Percentiles rank a stretch among this genome's conserved stretches.
phyloP scores from a whole-genome alignment of 2,113 vertebrate species.

The Xenus cinereus region DNA sequence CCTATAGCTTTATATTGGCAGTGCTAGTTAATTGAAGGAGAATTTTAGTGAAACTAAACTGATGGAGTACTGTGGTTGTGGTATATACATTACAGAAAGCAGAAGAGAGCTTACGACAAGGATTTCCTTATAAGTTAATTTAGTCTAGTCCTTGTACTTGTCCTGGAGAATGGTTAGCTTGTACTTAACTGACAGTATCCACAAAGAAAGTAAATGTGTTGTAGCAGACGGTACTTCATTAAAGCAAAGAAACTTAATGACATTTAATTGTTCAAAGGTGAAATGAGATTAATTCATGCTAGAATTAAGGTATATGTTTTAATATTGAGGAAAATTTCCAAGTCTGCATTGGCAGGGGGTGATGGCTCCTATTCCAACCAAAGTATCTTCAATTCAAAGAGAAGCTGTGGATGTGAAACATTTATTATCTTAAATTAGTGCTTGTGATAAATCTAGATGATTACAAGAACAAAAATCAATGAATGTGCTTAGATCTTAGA shows the following conservation, averaged over 20 bases:
- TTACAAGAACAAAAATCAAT: neutral
- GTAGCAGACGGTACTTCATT: neutral
- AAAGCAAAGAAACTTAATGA: neutral
- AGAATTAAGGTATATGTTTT: neutral
- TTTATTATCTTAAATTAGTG: neutral
- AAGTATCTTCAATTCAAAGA: neutral
- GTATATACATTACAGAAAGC: neutral
- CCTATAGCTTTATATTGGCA: neutral
- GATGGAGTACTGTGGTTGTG: neutral
- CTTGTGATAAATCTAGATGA: neutral
- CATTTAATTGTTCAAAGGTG: neutral
- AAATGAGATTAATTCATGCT: neutral
- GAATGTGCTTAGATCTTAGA: neutral
- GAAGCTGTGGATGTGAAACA: neutral
- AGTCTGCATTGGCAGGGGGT: accelerated
- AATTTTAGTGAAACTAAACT: neutral
- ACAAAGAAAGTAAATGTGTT: neutral
- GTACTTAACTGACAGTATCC: neutral
- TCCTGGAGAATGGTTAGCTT: neutral
- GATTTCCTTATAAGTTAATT: neutral
- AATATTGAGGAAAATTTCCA: neutral
- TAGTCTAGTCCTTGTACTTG: neutral
- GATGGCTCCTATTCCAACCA: neutral
- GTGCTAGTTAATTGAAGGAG: neutral
- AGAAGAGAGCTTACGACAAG: neutral